phyloP scores from a whole-genome alignment of 2,113 vertebrate species.

The Sakesphorus luctuosus region DNA sequence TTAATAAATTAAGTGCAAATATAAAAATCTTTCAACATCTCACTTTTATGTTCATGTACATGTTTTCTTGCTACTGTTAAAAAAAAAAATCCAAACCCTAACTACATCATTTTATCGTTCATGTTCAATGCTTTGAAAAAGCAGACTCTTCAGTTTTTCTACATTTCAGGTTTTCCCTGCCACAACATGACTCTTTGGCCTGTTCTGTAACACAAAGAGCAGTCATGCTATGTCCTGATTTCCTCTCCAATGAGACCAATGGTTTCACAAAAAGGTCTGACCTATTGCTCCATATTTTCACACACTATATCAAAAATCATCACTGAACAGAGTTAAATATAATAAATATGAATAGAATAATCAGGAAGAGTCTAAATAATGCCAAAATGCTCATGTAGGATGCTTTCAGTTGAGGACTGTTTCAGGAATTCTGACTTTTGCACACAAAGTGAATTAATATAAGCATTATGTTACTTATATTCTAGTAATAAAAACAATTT shows the following conservation, averaged over 20 bases:
- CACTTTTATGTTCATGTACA: not conserved
- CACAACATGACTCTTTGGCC: not conserved
- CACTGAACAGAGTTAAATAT: not conserved
- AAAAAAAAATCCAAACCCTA: not conserved
- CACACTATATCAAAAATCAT: not conserved
- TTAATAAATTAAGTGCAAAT: not conserved
- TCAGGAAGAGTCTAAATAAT: not conserved
- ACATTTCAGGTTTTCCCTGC: not conserved
- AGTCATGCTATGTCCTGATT: not conserved
- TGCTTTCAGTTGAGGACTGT: not conserved
- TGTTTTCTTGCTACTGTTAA: not conserved
- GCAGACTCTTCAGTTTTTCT: not conserved
- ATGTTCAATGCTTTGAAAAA: not conserved
- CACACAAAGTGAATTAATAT: not conserved
- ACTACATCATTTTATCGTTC: not conserved
- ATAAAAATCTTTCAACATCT: not conserved
- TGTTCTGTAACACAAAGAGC: not conserved
- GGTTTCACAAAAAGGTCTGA: not conserved
- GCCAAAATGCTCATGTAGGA: not conserved
- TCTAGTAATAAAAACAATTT: not conserved
- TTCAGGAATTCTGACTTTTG: not conserved
- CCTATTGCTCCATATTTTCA: not conserved
- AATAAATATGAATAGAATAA: not conserved
- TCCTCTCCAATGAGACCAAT: not conserved
- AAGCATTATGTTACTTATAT: not conserved